These are phyloP conservation scores for Centrocercus urophasianus DNA, from an alignment of 2,113 vertebrate genomes.

Conservation along the genomic window DNA sequence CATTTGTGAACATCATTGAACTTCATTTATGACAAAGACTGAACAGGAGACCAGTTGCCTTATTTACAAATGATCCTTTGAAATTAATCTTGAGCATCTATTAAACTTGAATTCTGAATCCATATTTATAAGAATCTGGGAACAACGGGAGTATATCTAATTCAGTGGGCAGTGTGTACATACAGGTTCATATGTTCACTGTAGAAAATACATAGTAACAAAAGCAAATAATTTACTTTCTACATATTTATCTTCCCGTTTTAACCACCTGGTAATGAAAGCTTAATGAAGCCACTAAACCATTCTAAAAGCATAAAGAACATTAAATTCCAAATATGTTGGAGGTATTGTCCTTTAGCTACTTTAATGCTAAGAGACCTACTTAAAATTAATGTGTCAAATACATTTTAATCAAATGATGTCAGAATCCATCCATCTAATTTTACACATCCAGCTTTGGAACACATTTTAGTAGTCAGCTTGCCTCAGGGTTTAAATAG, in stretches of 20 bases:
- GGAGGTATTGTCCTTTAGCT: neutral
- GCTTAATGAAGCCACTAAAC: slow-evolving; percentile 52
- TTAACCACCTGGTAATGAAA: neutral
- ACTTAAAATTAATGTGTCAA: slow-evolving; percentile 42
- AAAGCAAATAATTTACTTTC: slow-evolving; percentile 26
- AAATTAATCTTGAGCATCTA: neutral
- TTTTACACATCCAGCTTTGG: neutral
- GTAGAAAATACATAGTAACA: neutral
- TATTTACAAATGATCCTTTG: neutral
- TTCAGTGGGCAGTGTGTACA: neutral
- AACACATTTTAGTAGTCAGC: neutral
- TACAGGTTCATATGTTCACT: neutral
- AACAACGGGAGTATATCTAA: neutral
- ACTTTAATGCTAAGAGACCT: neutral
- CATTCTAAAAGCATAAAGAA: slow-evolving; percentile 18
- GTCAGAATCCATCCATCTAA: slow-evolving; percentile 24
- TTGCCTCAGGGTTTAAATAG: neutral
- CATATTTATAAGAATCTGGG: neutral
- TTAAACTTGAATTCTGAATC: neutral
- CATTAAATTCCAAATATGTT: slow-evolving; percentile 28
- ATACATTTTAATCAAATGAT: slow-evolving; percentile 41
- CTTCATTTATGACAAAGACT: neutral
- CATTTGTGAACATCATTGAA: neutral
- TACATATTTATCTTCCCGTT: neutral
- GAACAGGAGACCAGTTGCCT: neutral